Conservation (phyloP, 2,113 vertebrate genomes). For the Pyrgilauda ruficollis region DNA sequence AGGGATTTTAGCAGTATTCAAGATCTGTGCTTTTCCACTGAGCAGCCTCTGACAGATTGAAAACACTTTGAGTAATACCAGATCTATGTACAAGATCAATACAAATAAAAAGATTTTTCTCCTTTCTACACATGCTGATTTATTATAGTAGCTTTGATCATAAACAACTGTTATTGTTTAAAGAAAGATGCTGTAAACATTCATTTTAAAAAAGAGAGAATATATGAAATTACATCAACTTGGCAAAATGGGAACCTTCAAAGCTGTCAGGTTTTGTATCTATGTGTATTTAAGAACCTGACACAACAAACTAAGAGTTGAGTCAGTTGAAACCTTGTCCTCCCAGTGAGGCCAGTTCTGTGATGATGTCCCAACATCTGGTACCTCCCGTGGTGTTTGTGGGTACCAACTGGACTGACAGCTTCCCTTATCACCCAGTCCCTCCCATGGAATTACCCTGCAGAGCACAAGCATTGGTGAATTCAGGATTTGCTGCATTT, state of each 20-base stretch:
- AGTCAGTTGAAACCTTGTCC: not conserved
- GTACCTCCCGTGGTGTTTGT: not conserved
- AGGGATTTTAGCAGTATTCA: not conserved
- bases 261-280: not conserved
- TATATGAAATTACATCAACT: not conserved
- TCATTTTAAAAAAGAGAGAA: not conserved
- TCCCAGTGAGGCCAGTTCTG: not conserved
- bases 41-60: not conserved
- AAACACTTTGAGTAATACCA: not conserved
- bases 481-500: not conserved
- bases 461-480: not conserved
- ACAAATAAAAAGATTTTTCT: not conserved
- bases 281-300: not conserved
- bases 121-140: not conserved
- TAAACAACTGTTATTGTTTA: not conserved
- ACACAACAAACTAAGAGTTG: not conserved
- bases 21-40: not conserved
- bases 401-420: not conserved
- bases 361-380: not conserved
- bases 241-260: not conserved
- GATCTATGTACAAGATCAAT: not conserved
- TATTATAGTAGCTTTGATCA: not conserved
- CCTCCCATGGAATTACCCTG: not conserved
- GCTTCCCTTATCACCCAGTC: not conserved
- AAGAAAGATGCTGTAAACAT: not conserved